Evolutionary conservation across 2,113 vertebrate genomes (phyloP).

Genomic region (Stigmatopora nigra): DNA sequence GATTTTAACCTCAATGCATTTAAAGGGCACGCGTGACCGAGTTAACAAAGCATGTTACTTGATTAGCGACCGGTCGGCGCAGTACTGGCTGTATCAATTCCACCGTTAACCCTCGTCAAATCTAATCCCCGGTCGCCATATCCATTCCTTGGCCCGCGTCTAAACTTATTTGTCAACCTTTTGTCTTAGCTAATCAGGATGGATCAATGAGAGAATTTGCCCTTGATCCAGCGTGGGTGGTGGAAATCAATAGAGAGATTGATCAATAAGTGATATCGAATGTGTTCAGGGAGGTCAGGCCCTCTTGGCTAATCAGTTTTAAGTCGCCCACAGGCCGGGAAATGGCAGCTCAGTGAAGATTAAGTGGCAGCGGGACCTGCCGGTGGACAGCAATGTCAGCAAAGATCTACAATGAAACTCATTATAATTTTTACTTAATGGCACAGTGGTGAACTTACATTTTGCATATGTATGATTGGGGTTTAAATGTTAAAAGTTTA

Average conservation of each 20-base stretch:
- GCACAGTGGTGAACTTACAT: neutral
- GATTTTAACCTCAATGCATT: conserved; percentile 37
- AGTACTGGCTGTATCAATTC: conserved; percentile 56
- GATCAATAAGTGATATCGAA: conserved; percentile 70
- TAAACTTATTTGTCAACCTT: conserved; percentile 70
- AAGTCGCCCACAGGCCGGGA: conserved; percentile 55
- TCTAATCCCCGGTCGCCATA: conserved; percentile 61
- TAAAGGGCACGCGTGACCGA: conserved; percentile 43
- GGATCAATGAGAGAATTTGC: conserved; percentile 62
- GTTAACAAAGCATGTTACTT: conserved; percentile 53
- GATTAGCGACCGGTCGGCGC: conserved; percentile 48
- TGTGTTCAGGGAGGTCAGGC: conserved; percentile 58
- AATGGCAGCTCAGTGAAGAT: conserved; percentile 54
- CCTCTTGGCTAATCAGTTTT: conserved; percentile 68
- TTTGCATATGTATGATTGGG: neutral
- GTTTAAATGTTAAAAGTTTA: neutral
- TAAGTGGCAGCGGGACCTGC: conserved; percentile 49
- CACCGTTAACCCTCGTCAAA: conserved; percentile 60
- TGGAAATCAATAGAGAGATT: conserved; percentile 66
- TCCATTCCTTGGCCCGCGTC: conserved; percentile 48
- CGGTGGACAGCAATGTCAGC: conserved; percentile 23
- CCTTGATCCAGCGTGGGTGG: conserved; percentile 52
- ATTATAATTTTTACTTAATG: neutral
- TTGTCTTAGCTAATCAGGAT: conserved; percentile 67
- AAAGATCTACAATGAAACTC: conserved; percentile 8